These are phyloP conservation scores for Apis cerana DNA, from an alignment of 1,140 invertebrate genomes.

Conservation along the genomic window DNA sequence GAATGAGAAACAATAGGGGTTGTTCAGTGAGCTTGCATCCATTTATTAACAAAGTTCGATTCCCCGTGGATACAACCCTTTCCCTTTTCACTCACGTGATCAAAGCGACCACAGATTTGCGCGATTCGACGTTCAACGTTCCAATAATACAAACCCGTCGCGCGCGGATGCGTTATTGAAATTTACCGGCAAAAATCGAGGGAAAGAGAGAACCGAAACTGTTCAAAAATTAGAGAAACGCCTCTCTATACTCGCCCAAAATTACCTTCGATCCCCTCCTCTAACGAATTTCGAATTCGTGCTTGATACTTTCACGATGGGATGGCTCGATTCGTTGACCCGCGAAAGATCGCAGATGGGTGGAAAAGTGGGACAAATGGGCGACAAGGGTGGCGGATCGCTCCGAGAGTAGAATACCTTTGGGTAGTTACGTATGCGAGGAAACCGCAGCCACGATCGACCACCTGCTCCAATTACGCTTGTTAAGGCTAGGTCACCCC, in stretches of 20 bases:
- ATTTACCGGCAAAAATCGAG: background rate
- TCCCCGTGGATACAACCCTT: background rate
- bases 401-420: constrained; percentile 61
- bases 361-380: constrained; percentile 10
- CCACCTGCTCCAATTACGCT: constrained; percentile 75
- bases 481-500: constrained; percentile 63
- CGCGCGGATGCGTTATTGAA: constrained; percentile 19
- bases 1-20: background rate
- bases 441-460: constrained; percentile 65
- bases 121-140: background rate
- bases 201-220: background rate
- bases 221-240: background rate
- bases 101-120: constrained; percentile 24
- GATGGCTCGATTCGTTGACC: background rate
- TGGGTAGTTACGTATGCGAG: constrained; percentile 66
- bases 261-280: no score
- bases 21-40: background rate
- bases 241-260: background rate
- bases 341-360: constrained; percentile 15
- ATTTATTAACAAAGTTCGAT: constrained; percentile 38
- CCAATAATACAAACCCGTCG: background rate
- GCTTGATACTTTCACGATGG: background rate
- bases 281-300: no score
- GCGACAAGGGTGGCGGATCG: constrained; percentile 35
- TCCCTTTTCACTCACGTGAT: background rate